Evolutionary conservation across 2,113 vertebrate species (phyloP).

Genomic region (Hassar affinis): DNA sequence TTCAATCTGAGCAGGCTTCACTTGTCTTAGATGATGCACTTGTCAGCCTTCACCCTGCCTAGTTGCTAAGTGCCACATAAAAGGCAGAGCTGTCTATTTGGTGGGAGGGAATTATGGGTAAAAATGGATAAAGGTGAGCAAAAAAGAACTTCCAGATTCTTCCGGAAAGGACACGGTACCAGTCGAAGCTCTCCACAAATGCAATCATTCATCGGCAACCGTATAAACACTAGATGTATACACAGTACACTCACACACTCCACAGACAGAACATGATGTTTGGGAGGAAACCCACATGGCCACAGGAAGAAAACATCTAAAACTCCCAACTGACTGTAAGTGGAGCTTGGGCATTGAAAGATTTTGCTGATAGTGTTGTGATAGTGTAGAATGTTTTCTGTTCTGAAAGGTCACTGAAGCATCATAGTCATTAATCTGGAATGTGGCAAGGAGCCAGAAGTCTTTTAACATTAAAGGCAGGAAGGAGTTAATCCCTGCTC

Average conservation of each 20-base stretch:
- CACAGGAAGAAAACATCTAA: neutral
- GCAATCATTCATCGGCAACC: neutral
- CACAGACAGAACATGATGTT: neutral
- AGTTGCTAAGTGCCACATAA: neutral
- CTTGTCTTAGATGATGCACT: neutral
- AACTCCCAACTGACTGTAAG: neutral
- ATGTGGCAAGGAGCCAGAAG: neutral
- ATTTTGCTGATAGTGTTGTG: too few species aligned
- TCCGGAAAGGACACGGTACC: neutral
- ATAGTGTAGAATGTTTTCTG: neutral
- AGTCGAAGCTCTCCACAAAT: neutral
- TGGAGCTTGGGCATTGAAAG: neutral
- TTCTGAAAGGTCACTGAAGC: neutral
- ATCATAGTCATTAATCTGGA: neutral
- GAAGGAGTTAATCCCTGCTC: neutral
- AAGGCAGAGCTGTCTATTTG: too few species aligned
- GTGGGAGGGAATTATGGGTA: neutral
- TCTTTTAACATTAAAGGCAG: neutral
- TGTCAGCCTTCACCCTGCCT: too few species aligned
- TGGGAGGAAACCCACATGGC: neutral
- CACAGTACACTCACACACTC: neutral
- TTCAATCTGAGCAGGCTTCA: neutral
- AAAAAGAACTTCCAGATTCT: too few species aligned
- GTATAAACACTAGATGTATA: neutral
- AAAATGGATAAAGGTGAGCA: too few species aligned